phyloP scores from a whole-genome alignment of 2,113 vertebrate genomes.

The Melanerpes formicivorus region DNA sequence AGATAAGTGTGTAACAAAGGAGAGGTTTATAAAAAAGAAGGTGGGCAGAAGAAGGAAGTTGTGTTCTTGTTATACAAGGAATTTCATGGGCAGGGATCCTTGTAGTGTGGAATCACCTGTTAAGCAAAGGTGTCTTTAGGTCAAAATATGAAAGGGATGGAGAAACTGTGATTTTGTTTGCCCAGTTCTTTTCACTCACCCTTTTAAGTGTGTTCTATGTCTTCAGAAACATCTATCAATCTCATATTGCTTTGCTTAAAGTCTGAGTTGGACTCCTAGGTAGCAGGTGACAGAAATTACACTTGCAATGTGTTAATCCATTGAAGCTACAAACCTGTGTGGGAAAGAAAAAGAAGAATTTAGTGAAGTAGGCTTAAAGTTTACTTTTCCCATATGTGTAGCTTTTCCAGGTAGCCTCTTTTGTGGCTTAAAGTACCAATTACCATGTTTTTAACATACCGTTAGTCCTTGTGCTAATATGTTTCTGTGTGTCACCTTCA shows the following conservation, averaged over 20 bases:
- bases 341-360: neutral
- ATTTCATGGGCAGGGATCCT: neutral
- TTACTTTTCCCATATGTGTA: neutral
- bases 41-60: accelerated
- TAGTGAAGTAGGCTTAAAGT: neutral
- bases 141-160: neutral
- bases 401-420: neutral
- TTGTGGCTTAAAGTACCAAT: neutral
- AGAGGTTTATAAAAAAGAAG: too few relatives aligned
- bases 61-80: neutral
- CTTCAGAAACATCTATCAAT: neutral
- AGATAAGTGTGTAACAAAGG: neutral
- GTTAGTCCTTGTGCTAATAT: neutral
- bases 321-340: accelerated
- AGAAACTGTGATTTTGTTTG: neutral
- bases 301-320: neutral
- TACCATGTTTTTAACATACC: neutral
- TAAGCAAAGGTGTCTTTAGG: neutral
- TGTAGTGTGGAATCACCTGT: neutral
- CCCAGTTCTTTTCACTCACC: neutral
- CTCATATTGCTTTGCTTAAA: neutral
- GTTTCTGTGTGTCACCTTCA: neutral
- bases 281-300: neutral
- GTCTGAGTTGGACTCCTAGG: neutral
- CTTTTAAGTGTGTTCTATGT: neutral